Conservation (phyloP, 2,797 vertebrate genomes). For the Silurus lanzhouensis region DNA sequence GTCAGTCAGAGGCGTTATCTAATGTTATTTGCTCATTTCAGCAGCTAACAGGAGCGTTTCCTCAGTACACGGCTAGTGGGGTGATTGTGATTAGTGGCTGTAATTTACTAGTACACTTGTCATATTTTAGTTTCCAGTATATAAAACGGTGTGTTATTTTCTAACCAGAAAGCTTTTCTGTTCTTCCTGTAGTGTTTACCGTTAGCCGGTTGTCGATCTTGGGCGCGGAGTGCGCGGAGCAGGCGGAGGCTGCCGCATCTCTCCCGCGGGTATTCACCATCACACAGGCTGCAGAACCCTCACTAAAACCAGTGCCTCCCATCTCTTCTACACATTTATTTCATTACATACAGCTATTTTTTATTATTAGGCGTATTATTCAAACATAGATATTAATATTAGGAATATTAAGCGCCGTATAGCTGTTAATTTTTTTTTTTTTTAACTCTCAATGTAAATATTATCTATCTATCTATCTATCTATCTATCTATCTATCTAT, state of each 20-base stretch:
- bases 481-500: background rate
- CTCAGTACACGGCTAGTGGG: background rate
- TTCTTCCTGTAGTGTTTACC: background rate
- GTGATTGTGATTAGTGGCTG: background rate
- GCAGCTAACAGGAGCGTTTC: background rate
- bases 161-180: background rate
- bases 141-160: background rate
- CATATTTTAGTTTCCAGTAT: background rate
- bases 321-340: too few species aligned
- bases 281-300: background rate
- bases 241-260: conserved; percentile 63
- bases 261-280: conserved; percentile 69
- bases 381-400: too few species aligned
- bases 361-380: too few species aligned
- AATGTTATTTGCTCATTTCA: background rate
- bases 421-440: too few species aligned
- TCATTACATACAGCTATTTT: too few species aligned
- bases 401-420: too few species aligned
- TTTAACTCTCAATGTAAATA: too few species aligned
- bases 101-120: too few species aligned
- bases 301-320: too few species aligned
- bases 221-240: conserved; percentile 63
- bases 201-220: conserved; percentile 58
- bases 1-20: background rate
- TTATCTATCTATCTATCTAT: background rate